Evolutionary conservation across 23 tunicate genomes (phyloP).

Genomic region (Aplidium turbinatum): DNA sequence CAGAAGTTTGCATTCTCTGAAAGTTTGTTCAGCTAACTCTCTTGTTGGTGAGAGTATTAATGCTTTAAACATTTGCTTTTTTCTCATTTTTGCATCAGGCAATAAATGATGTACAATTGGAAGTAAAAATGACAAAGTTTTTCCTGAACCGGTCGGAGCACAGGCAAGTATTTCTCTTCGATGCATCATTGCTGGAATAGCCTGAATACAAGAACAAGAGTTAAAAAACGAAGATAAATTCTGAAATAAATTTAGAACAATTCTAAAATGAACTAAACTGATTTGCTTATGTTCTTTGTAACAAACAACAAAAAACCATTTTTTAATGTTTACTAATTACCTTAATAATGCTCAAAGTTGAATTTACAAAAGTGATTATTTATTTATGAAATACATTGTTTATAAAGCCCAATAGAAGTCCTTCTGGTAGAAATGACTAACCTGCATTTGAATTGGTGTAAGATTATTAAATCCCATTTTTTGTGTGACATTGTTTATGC

Average conservation of each 20-base stretch:
- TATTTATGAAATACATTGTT: no score
- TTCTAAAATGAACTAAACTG: not conserved
- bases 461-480: constrained; percentile 49
- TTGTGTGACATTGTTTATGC: constrained; percentile 34
- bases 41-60: constrained; percentile 81
- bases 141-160: constrained; percentile 99
- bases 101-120: constrained; percentile 68
- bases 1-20: constrained; percentile 54
- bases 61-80: constrained; percentile 23
- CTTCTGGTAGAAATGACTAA: no score
- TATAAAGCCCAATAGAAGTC: no score
- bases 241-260: not conserved
- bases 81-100: not conserved
- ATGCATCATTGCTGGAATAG: constrained; percentile 82
- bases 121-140: constrained; percentile 81
- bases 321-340: no score
- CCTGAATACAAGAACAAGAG: constrained; percentile 26
- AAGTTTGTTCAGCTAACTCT: constrained; percentile 84
- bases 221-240: not conserved
- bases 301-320: not conserved
- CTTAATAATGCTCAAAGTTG: no score
- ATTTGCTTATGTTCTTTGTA: not conserved
- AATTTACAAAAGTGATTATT: no score
- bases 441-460: constrained; percentile 98
- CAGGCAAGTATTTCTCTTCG: constrained; percentile 83